Percentiles rank a stretch among this genome's conserved stretches.
These are phyloP conservation scores for Leptinotarsa juncta DNA, from an alignment of 2,888 invertebrate species.

Conservation along the genomic window DNA sequence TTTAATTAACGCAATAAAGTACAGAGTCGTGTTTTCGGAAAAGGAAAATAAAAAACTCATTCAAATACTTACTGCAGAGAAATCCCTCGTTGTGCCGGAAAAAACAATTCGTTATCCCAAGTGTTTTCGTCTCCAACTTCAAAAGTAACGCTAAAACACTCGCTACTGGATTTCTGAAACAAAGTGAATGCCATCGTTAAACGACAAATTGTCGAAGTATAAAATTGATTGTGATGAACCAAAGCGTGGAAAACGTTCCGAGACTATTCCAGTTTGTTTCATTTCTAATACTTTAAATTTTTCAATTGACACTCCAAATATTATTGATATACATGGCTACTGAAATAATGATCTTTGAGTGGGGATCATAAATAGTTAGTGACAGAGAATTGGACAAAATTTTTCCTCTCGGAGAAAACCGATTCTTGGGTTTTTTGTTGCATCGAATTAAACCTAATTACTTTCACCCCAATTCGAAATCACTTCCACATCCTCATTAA, in stretches of 20 bases:
- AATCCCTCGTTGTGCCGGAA: slow-evolving; percentile 75
- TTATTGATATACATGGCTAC: no score
- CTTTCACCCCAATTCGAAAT: no score
- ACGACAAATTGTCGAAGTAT: not conserved
- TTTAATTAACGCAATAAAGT: slow-evolving; percentile 16
- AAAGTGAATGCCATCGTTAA: slow-evolving; percentile 42
- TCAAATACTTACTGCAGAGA: slow-evolving; percentile 72
- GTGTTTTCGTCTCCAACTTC: slow-evolving; percentile 70
- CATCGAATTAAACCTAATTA: no score
- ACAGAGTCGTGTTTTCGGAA: not conserved
- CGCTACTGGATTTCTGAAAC: slow-evolving; percentile 77
- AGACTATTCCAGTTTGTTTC: no score
- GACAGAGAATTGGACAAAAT: no score
- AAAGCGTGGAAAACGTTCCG: not conserved
- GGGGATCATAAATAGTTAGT: no score
- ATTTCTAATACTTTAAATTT: no score
- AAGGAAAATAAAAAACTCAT: slow-evolving; percentile 29
- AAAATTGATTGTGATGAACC: not conserved
- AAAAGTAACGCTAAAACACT: slow-evolving; percentile 79
- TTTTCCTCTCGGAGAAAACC: no score
- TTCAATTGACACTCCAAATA: no score
- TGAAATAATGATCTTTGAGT: no score
- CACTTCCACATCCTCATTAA: no score
- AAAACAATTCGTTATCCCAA: slow-evolving; percentile 71
- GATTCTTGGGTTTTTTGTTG: no score